Evolutionary conservation across 2,113 vertebrate genomes (phyloP).

Genomic region (Formicarius rufipectus): DNA sequence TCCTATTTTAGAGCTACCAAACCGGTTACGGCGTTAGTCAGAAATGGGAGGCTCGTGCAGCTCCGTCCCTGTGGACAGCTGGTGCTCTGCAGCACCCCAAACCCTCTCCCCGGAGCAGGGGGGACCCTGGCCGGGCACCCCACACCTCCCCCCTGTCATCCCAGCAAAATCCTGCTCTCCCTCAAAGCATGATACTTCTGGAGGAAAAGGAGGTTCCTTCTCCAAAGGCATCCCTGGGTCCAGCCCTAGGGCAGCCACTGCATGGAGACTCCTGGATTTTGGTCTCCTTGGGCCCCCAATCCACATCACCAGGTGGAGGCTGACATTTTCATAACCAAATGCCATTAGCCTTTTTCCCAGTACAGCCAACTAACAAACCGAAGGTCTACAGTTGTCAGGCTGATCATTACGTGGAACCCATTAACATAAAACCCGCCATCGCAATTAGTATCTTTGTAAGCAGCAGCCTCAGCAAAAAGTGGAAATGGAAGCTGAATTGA

Average conservation of each 20-base stretch:
- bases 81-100: background rate
- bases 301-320: background rate
- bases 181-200: background rate
- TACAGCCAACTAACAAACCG: background rate
- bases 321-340: background rate
- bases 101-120: background rate
- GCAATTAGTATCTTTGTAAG: slow-evolving; percentile 54
- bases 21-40: slow-evolving; percentile 42
- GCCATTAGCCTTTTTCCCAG: background rate
- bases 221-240: background rate
- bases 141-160: background rate
- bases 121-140: background rate
- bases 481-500: slow-evolving; percentile 41
- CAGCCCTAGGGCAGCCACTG: rapidly evolving
- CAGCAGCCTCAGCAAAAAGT: slow-evolving; percentile 54
- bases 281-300: rapidly evolving
- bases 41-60: background rate
- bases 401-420: slow-evolving; percentile 28
- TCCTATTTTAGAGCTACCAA: slow-evolving; percentile 65
- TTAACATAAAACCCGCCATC: slow-evolving; percentile 54
- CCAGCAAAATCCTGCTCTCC: background rate
- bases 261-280: rapidly evolving
- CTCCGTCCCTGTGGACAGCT: background rate
- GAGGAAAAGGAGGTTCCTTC: background rate
- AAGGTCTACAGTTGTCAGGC: background rate